A percentile compares a stretch with the other conserved stretches of the same genome.
phyloP scores from a whole-genome alignment of 1,140 invertebrate species.

The Drosophila lacteicornis region DNA sequence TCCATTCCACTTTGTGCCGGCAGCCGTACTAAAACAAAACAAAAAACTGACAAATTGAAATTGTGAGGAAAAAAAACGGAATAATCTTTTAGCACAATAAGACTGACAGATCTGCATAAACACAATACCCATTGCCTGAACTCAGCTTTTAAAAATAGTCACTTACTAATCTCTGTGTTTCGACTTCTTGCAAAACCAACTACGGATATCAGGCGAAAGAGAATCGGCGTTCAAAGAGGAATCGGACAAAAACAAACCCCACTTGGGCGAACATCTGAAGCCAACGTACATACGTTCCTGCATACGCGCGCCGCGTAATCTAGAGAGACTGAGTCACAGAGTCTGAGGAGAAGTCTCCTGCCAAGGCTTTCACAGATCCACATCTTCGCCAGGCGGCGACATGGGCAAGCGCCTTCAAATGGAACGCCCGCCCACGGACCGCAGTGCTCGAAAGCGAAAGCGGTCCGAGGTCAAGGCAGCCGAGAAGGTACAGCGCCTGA shows the following conservation, averaged over 20 bases:
- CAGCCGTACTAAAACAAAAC: slow-evolving; percentile 18
- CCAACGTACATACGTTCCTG: slow-evolving; percentile 40
- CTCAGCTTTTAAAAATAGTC: slow-evolving; percentile 25
- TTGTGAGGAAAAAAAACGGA: slow-evolving; percentile 12
- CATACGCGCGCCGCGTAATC: slow-evolving; percentile 15
- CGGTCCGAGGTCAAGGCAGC: slow-evolving; percentile 50
- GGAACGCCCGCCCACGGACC: slow-evolving; percentile 61
- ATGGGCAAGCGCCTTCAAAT: slow-evolving; percentile 70
- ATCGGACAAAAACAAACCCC: slow-evolving; percentile 56
- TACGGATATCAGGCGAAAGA: slow-evolving; percentile 48
- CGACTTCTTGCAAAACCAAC: slow-evolving; percentile 19
- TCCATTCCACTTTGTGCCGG: slow-evolving; percentile 30
- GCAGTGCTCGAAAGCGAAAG: slow-evolving; percentile 74
- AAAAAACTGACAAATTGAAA: slow-evolving; percentile 8
- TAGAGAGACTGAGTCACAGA: slow-evolving; percentile 20
- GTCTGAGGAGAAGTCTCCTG: slow-evolving; percentile 9
- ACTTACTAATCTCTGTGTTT: slow-evolving; percentile 9
- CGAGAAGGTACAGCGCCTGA: slow-evolving; percentile 58
- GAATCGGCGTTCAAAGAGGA: slow-evolving; percentile 54
- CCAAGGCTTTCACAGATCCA: slow-evolving; percentile 5
- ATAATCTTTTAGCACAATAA: slow-evolving; percentile 18
- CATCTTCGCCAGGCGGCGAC: slow-evolving; percentile 16
- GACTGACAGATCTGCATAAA: slow-evolving; percentile 28
- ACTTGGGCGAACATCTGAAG: slow-evolving; percentile 16
- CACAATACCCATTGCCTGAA: neutral